Evolutionary conservation across 2,888 invertebrate species (phyloP).

Genomic region (Pristionchus maxplancki): DNA sequence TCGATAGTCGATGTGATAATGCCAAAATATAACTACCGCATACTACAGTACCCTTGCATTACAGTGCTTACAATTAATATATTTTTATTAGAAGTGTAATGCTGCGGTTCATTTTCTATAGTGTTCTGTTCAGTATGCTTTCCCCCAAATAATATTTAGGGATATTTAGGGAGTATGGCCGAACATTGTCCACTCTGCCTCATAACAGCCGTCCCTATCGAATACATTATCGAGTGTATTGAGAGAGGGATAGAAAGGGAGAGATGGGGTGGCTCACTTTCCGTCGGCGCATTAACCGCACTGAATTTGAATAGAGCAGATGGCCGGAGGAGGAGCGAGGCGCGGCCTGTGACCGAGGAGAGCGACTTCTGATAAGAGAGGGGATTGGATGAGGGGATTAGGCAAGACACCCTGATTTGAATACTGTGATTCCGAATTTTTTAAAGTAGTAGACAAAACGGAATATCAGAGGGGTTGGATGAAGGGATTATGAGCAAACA

Average conservation of each 20-base stretch:
- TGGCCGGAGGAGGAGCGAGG: constrained; percentile 56
- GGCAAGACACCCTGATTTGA: no score
- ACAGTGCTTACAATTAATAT: no score
- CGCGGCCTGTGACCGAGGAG: constrained; percentile 31
- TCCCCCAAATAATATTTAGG: no score
- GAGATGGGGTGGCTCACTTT: constrained; percentile 57
- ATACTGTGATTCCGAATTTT: no score
- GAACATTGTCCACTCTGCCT: neutral
- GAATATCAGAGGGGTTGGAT: no score
- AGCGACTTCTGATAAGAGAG: constrained; percentile 22
- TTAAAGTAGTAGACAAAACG: no score
- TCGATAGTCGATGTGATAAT: no score
- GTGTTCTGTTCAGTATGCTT: neutral
- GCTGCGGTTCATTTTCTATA: no score
- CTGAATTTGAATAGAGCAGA: constrained; percentile 64
- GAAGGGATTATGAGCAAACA: no score
- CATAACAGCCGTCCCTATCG: neutral
- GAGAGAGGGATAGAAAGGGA: neutral
- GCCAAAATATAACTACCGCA: no score
- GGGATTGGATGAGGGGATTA: neutral
- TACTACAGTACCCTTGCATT: no score
- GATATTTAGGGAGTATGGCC: neutral
- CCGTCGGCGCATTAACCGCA: constrained; percentile 63
- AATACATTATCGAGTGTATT: constrained; percentile 43
- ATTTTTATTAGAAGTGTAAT: no score